Conservation (phyloP, 2,797 vertebrate species). For the Micropoecilia bifurca region DNA sequence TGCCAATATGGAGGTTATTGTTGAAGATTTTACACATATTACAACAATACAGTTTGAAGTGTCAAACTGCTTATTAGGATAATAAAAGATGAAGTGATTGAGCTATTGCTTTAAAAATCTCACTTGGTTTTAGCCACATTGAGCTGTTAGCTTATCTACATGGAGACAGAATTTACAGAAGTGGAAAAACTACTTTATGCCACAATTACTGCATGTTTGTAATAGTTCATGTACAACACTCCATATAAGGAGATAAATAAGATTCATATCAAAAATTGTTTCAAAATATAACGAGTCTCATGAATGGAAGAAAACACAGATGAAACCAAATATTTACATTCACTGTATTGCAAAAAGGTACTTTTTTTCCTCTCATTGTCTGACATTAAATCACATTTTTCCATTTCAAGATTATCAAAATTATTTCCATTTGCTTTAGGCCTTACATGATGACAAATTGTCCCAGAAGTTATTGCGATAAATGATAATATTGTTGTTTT, state of each 20-base stretch:
- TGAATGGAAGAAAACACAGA: background rate
- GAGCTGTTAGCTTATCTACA: background rate
- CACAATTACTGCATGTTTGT: background rate
- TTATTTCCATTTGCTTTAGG: background rate
- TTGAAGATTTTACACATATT: background rate
- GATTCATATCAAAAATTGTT: background rate
- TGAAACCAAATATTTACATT: background rate
- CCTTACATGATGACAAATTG: too few relatives aligned
- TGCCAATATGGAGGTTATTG: background rate
- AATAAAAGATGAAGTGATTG: background rate
- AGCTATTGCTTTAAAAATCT: background rate
- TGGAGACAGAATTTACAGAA: background rate
- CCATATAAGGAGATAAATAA: background rate
- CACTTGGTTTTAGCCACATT: background rate
- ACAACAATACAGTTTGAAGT: background rate
- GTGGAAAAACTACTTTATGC: background rate
- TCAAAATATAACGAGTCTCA: background rate
- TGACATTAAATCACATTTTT: background rate
- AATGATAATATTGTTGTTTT: too few relatives aligned
- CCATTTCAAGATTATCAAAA: background rate
- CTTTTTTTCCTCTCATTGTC: background rate
- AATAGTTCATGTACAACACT: background rate
- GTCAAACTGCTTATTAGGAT: background rate
- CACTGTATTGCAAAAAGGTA: background rate
- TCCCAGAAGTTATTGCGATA: too few relatives aligned